A percentile compares a stretch with the other conserved stretches of the same genome.
Conservation (phyloP, 2,888 invertebrate species). For the Orgyia antiqua region DNA sequence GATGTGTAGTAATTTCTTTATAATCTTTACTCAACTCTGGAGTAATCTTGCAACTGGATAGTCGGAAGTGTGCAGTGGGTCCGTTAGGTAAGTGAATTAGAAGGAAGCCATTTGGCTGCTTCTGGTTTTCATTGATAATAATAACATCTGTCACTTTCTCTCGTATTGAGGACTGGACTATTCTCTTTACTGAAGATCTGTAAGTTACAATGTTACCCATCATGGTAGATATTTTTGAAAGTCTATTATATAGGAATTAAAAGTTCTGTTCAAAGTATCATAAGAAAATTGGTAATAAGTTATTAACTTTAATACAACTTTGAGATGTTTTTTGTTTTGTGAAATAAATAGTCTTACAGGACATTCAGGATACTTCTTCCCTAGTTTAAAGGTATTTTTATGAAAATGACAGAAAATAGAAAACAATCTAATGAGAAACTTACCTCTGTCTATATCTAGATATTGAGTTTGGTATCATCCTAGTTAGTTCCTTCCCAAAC, state of each 20-base stretch:
- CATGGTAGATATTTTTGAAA: too few species aligned
- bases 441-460: constrained; percentile 87
- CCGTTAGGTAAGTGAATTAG: constrained; percentile 97
- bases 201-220: too few species aligned
- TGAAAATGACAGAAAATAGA: too few species aligned
- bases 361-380: too few species aligned
- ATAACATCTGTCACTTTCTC: constrained; percentile 92
- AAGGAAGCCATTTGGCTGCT: constrained; percentile 94
- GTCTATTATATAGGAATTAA: background rate
- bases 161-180: constrained; percentile 89
- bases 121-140: constrained; percentile 95
- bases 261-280: too few species aligned
- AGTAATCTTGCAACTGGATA: constrained; percentile 94
- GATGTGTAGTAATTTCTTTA: constrained; percentile 89
- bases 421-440: too few species aligned
- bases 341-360: too few species aligned
- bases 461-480: constrained; percentile 95
- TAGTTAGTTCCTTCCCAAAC: constrained; percentile 93
- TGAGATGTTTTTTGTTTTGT: too few species aligned
- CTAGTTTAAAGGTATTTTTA: too few species aligned
- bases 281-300: too few species aligned
- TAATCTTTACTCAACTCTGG: constrained; percentile 88
- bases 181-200: constrained; percentile 94
- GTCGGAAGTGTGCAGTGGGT: constrained; percentile 96
- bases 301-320: too few species aligned